A percentile compares a stretch with the other conserved stretches of the same genome.
Conservation (phyloP, 2,797 vertebrate species). For the Buphagus erythrorhynchus region DNA sequence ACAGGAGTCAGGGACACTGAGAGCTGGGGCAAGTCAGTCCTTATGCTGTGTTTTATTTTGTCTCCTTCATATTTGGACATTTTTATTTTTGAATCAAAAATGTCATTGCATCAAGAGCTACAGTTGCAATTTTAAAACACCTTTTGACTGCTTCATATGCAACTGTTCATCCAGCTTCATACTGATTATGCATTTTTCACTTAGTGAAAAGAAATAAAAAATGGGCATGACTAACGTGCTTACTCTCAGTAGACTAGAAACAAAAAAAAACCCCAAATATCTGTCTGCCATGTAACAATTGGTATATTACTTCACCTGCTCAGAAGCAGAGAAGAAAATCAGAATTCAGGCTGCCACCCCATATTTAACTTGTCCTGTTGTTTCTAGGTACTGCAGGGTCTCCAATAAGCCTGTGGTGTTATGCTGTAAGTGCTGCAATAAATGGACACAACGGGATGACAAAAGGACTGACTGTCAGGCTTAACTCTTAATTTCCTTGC, state of each 20-base stretch:
- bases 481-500: conserved; percentile 60
- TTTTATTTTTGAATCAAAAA: conserved; percentile 45
- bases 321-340: not conserved
- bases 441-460: conserved; percentile 49
- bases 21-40: not conserved
- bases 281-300: not conserved
- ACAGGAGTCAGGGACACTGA: not conserved
- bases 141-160: conserved; percentile 10
- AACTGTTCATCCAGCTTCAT: conserved; percentile 10
- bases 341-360: not conserved
- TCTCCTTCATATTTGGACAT: conserved; percentile 7
- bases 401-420: conserved; percentile 16
- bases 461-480: conserved; percentile 25
- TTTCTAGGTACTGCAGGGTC: conserved; percentile 27
- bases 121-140: not conserved
- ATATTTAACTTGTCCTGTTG: conserved; percentile 22
- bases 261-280: not conserved
- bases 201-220: conserved; percentile 20
- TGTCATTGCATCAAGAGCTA: not conserved
- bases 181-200: conserved; percentile 20
- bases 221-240: not conserved
- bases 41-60: conserved; percentile 10
- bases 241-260: conserved; percentile 8
- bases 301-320: not conserved
- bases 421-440: conserved; percentile 16